A percentile compares a stretch with the other conserved stretches of the same genome.
phyloP scores from a whole-genome alignment of 2,888 invertebrate genomes.

The Pomacea canaliculata region DNA sequence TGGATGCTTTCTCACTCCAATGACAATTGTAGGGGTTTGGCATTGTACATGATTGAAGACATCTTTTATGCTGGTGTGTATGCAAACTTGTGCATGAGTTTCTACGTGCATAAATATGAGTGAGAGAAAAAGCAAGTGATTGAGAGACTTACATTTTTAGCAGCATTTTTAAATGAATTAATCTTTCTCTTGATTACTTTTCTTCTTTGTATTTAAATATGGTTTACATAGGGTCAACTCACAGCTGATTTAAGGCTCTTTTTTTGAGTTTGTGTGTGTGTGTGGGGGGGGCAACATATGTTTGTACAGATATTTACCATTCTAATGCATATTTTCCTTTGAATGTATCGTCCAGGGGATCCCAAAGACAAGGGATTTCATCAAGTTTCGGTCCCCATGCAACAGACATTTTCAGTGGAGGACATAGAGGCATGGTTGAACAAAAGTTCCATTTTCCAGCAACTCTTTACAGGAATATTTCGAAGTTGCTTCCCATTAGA shows the following conservation, averaged over 20 bases:
- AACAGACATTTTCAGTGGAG: slow-evolving; percentile 27
- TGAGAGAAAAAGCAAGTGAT: not conserved
- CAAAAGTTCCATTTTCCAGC: slow-evolving; percentile 46
- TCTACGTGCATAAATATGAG: slow-evolving; percentile 9
- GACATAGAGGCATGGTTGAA: slow-evolving; percentile 56
- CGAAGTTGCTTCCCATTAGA: slow-evolving; percentile 47
- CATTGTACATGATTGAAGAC: slow-evolving; percentile 37
- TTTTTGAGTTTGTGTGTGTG: slow-evolving; percentile 5
- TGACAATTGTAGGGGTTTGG: slow-evolving; percentile 37
- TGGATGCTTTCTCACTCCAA: slow-evolving; percentile 41
- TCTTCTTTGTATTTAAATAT: too few species aligned
- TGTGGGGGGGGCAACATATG: not conserved
- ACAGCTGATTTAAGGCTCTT: too few species aligned
- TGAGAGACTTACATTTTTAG: too few species aligned
- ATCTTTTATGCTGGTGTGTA: slow-evolving; percentile 33
- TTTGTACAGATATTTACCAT: too few species aligned
- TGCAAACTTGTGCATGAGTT: not conserved
- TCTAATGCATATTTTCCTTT: not conserved
- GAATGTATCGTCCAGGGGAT: not conserved
- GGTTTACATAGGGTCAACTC: too few species aligned
- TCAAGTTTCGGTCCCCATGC: slow-evolving; percentile 22
- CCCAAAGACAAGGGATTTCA: slow-evolving; percentile 18
- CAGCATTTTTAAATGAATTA: too few species aligned
- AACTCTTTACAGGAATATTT: slow-evolving; percentile 54
- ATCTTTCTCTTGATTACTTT: too few species aligned